Evolutionary conservation across 1,140 invertebrate species (phyloP).

Genomic region (Monochamus saltuarius): DNA sequence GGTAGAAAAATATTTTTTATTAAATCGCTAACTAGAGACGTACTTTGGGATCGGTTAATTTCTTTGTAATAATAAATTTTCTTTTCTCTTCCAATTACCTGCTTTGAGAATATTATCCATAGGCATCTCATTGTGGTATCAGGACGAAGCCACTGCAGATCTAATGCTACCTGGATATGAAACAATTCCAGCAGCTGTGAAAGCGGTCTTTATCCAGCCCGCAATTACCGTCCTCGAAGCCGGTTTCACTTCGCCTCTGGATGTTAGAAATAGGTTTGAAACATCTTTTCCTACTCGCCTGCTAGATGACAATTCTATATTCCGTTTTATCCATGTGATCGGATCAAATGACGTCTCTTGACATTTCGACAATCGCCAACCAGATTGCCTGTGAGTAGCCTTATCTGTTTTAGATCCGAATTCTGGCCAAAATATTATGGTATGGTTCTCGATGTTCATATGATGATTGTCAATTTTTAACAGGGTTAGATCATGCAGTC

Average conservation of each 20-base stretch:
- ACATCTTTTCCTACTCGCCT: neutral
- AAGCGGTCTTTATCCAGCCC: constrained; percentile 35
- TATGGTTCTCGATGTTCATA: constrained; percentile 7
- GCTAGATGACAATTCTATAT: neutral
- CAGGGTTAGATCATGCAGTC: constrained; percentile 47
- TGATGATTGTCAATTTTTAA: constrained; percentile 29
- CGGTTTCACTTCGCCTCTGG: constrained; percentile 28
- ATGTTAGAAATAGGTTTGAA: constrained; percentile 25
- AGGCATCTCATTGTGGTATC: constrained; percentile 30
- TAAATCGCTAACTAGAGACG: too few species aligned
- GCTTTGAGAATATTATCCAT: constrained; percentile 35
- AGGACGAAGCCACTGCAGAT: constrained; percentile 39
- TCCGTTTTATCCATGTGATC: constrained; percentile 2
- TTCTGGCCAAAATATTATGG: constrained; percentile 37
- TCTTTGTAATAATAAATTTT: constrained; percentile 39
- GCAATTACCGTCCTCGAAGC: constrained; percentile 44
- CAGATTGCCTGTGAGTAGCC: constrained; percentile 38
- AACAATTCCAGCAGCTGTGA: constrained; percentile 34
- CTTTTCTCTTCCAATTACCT: constrained; percentile 36
- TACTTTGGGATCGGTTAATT: neutral
- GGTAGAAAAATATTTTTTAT: too few species aligned
- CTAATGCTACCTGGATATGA: constrained; percentile 36
- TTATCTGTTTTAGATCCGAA: constrained; percentile 48
- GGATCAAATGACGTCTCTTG: neutral
- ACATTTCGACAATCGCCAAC: constrained; percentile 33